Conservation (phyloP, 2,113 vertebrate species). For the Lonchura striata region DNA sequence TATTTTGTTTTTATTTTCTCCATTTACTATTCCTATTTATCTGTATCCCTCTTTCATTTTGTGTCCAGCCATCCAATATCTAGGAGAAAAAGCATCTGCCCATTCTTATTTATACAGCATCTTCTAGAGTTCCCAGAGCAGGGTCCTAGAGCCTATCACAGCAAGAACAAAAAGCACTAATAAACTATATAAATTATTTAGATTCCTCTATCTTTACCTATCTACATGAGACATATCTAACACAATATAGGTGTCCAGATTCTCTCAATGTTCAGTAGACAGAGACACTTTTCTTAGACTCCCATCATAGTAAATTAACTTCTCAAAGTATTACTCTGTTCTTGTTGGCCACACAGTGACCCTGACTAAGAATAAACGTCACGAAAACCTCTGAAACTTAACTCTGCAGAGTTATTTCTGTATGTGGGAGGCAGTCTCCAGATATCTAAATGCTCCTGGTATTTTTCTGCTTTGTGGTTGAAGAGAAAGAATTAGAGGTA, state of each 20-base stretch:
- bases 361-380: not conserved
- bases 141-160: not conserved
- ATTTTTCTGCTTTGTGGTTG: rapidly evolving
- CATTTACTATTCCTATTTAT: not conserved
- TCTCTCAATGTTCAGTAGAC: not conserved
- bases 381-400: not conserved
- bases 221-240: not conserved
- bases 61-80: not conserved
- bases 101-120: not conserved
- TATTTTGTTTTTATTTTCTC: not conserved
- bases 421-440: not conserved
- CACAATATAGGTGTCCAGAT: not conserved
- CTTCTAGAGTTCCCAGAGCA: not conserved
- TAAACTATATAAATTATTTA: not conserved
- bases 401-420: not conserved
- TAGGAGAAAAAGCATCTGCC: not conserved
- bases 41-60: not conserved
- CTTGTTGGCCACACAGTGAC: not conserved
- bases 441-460: not conserved
- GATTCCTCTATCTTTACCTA: not conserved
- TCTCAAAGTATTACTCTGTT: not conserved
- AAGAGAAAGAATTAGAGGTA: not conserved
- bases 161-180: not conserved
- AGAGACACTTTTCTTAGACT: not conserved
- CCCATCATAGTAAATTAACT: not conserved